phyloP scores from a whole-genome alignment of 2,113 vertebrate species.

The Heterotis niloticus region DNA sequence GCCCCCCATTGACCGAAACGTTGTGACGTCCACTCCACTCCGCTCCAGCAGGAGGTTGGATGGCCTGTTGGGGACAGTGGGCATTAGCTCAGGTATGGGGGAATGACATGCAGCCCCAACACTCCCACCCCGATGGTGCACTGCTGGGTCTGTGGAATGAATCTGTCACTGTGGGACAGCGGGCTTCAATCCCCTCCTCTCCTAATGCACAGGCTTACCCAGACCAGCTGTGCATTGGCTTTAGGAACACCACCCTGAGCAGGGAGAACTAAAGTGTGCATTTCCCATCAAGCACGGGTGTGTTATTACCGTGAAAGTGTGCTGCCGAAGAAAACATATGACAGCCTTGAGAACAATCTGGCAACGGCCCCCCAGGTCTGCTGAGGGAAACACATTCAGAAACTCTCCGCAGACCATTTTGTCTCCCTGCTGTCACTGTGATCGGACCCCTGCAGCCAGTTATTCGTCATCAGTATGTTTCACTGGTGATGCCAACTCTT shows the following conservation, averaged over 20 bases:
- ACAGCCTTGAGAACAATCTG: conserved; percentile 15
- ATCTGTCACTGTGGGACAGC: neutral
- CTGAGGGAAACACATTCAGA: conserved; percentile 28
- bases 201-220: neutral
- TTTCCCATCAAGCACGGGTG: conserved; percentile 32
- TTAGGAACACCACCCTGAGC: neutral
- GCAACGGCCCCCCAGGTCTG: neutral
- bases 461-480: too few species aligned
- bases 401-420: neutral
- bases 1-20: conserved; percentile 76
- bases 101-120: neutral
- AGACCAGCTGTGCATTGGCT: neutral
- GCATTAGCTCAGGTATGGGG: too few species aligned
- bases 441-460: too few species aligned
- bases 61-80: conserved; percentile 63
- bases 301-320: conserved; percentile 24
- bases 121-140: neutral
- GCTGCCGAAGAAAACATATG: conserved; percentile 22
- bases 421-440: neutral
- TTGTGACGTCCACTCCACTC: conserved; percentile 78
- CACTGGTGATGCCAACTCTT: too few species aligned
- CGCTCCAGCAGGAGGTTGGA: conserved; percentile 90
- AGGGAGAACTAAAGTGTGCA: neutral
- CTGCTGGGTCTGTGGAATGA: neutral
- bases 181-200: neutral